Base-by-base conservation (phyloP, 1,140 invertebrate species). In the Drosophila bipectinata region DNA sequence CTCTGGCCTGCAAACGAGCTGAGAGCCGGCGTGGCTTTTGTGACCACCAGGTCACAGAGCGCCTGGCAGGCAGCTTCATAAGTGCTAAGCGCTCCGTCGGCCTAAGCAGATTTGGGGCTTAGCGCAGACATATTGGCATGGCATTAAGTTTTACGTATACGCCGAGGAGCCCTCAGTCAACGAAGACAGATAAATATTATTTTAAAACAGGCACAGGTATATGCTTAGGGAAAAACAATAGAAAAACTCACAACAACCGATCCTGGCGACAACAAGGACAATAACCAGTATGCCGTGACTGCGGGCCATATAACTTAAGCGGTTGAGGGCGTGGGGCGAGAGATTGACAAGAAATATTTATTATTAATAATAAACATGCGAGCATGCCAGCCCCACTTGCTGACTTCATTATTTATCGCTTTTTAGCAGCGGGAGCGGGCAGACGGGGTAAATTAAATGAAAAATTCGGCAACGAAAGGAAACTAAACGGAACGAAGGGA, bases 361-460 rank as follows among this genome's bases (percentile, higher is more conserved):
- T 87, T 87, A 87, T 87, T 88, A 87, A 88, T 87, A 83, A 88
- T 88, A 88, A 88, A 87, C 83, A 87, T 87, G 83, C 83, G 69
- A 87, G 79, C 72, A 79, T 53, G 79, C 83, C 83, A 79, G 66
- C 62, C 75, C 75, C 83, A 88, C 83, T 87, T 82, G 79, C 83
- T 83, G 83, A 83, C 83, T 87, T 87, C 79, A 88, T 87, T 82
- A 87, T 87, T 88, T 87, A 87, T 87, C 75, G 83, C 83, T 88
- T 87, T 82, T 82, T 66, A 88, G 73, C 60, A 51, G 58, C 24
- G 49, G 51, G 15, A 12, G 6, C 6, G 1, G 28, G 34, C 9
- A 9, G 47, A 12, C 34, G 7, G 10, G 12, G 39, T 15, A 26
- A 52, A 47, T 18, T 39, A 44, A 58, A 72, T 64, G 66, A 77